Conservation (phyloP, 2,888 invertebrate species). For the Tenthredo amoena region DNA sequence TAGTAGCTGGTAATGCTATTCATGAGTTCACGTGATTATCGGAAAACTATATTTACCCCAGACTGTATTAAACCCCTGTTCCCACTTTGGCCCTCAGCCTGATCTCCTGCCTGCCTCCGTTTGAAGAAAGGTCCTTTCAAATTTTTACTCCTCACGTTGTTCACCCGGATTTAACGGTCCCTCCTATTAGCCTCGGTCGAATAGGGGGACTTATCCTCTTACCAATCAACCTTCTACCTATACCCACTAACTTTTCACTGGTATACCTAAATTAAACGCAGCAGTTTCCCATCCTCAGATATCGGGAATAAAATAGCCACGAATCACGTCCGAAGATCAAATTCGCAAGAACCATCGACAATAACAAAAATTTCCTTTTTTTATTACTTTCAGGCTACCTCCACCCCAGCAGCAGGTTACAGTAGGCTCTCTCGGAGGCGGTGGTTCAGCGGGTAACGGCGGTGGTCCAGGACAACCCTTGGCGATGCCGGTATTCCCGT, state of each 20-base stretch:
- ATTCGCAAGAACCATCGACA: neutral
- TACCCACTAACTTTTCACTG: neutral
- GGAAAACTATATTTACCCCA: slow-evolving; percentile 65
- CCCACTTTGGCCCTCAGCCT: slow-evolving; percentile 36
- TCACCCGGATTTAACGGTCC: slow-evolving; percentile 39
- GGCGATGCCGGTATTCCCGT: slow-evolving; percentile 94
- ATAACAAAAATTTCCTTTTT: slow-evolving; percentile 38
- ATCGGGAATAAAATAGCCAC: neutral
- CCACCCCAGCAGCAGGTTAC: slow-evolving; percentile 80
- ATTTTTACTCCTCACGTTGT: slow-evolving; percentile 50
- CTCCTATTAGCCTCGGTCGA: slow-evolving; percentile 37
- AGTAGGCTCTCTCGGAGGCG: slow-evolving; percentile 80
- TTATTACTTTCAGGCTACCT: slow-evolving; percentile 78
- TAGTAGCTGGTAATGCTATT: slow-evolving; percentile 61
- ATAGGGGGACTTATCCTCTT: slow-evolving; percentile 40
- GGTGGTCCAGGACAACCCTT: slow-evolving; percentile 86
- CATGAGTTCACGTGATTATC: slow-evolving; percentile 66
- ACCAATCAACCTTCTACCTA: slow-evolving; percentile 37
- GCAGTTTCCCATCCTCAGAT: neutral
- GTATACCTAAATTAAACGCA: neutral
- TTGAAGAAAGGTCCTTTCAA: slow-evolving; percentile 43
- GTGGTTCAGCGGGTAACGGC: slow-evolving; percentile 82
- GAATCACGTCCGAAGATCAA: neutral
- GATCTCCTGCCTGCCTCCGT: neutral
- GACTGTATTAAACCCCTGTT: slow-evolving; percentile 65